Conservation (phyloP, 2,888 invertebrate genomes). For the Tenthredo scrophulariae region DNA sequence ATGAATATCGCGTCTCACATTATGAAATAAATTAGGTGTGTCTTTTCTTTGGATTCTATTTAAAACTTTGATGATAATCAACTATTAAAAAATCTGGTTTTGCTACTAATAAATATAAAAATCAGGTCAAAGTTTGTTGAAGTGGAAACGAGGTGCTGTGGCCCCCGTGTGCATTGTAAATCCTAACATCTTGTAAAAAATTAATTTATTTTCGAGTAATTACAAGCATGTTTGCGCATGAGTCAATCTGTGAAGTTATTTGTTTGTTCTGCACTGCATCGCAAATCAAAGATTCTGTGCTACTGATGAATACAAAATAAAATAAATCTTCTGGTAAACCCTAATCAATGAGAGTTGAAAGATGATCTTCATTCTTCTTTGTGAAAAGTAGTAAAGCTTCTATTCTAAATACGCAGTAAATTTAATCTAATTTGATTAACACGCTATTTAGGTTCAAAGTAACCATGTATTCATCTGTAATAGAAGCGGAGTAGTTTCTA, state of each 20-base stretch:
- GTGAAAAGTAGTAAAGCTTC: neutral
- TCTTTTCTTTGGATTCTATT: neutral
- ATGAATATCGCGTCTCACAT: neutral
- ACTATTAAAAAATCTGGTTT: neutral
- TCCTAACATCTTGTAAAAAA: slow-evolving; percentile 40
- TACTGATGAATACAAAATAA: slow-evolving; percentile 7
- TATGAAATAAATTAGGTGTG: neutral
- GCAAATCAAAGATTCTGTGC: neutral
- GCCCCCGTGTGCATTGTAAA: slow-evolving; percentile 42
- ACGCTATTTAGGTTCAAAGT: neutral
- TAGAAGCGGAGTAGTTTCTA: neutral
- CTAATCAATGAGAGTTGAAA: neutral
- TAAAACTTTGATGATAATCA: neutral
- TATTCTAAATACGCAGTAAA: neutral
- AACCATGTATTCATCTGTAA: slow-evolving; percentile 11
- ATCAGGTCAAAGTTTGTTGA: slow-evolving; percentile 34
- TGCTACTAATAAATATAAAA: neutral
- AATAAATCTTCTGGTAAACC: neutral
- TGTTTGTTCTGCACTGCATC: slow-evolving; percentile 50
- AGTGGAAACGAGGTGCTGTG: slow-evolving; percentile 45
- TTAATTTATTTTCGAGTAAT: neutral
- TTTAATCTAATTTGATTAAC: neutral
- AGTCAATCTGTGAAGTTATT: slow-evolving; percentile 68
- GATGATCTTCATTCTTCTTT: neutral
- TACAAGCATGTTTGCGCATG: slow-evolving; percentile 39